A percentile compares a stretch with the other conserved stretches of the same genome.
These are phyloP conservation scores for Rhynchonema sp. DNA, from an alignment of 2,888 invertebrate genomes.

Conservation along the genomic window DNA sequence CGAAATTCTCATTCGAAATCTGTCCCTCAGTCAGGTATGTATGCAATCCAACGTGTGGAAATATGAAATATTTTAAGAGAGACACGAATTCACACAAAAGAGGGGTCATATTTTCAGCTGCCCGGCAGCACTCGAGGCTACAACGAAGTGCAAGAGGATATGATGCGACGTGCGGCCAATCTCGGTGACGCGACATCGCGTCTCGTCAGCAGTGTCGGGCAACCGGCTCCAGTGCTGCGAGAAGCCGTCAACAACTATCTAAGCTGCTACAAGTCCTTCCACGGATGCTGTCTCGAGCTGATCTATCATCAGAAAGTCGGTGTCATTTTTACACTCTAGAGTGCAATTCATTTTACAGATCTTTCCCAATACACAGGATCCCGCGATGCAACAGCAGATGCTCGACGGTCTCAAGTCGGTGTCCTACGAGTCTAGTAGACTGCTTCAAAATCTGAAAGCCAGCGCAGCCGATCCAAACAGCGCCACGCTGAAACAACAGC, in stretches of 20 bases:
- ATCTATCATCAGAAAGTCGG: constrained; percentile 50
- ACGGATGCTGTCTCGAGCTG: constrained; percentile 62
- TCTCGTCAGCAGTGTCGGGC: constrained; percentile 50
- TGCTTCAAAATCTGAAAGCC: constrained; percentile 66
- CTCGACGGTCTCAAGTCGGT: constrained; percentile 67
- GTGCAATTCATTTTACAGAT: background rate
- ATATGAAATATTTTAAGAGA: no score
- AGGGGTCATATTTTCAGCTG: no score
- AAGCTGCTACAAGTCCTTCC: constrained; percentile 52
- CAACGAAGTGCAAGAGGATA: constrained; percentile 56
- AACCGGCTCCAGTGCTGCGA: constrained; percentile 46
- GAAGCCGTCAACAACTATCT: constrained; percentile 54
- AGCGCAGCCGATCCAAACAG: constrained; percentile 70
- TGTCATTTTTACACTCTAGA: background rate
- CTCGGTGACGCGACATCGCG: constrained; percentile 63
- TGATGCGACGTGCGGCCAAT: constrained; percentile 60
- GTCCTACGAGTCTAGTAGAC: constrained; percentile 61
- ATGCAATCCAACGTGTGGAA: no score
- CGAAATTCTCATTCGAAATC: constrained; percentile 45
- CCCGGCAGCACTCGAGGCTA: constrained; percentile 15
- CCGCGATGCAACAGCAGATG: constrained; percentile 55
- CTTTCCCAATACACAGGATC: constrained; percentile 38
- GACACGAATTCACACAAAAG: no score
- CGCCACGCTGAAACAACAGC: constrained; percentile 70
- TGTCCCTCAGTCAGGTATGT: constrained; percentile 36